These are phyloP conservation scores for Dendrolimus houi DNA, from an alignment of 2,888 invertebrate species.

Conservation along the genomic window DNA sequence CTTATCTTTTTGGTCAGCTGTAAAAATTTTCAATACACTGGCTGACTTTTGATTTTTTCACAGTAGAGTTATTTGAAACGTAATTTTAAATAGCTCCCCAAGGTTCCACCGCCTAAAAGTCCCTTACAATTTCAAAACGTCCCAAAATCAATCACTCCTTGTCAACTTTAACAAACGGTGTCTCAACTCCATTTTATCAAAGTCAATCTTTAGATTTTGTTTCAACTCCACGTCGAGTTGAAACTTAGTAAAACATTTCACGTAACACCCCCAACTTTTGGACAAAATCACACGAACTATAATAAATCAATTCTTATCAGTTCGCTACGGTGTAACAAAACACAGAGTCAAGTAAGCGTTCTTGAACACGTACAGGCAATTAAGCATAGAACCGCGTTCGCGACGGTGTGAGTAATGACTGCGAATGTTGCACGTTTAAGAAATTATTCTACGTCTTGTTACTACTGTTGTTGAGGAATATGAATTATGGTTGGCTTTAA, in stretches of 20 bases:
- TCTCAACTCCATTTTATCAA: neutral
- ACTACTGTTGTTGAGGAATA: neutral
- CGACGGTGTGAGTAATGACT: slow-evolving; percentile 4
- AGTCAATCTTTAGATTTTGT: neutral
- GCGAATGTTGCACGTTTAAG: neutral
- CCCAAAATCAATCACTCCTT: neutral
- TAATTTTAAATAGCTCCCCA: no score
- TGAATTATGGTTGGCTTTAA: neutral
- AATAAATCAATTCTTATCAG: neutral
- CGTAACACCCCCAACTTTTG: slow-evolving; percentile 8
- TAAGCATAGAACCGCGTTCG: slow-evolving; percentile 2
- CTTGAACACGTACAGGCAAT: slow-evolving; percentile 3
- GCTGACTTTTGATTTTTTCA: no score
- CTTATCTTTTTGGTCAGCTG: no score
- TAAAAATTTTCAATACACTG: no score
- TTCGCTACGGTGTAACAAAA: slow-evolving; percentile 2
- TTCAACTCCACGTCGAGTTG: neutral
- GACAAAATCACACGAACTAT: neutral
- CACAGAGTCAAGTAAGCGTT: neutral
- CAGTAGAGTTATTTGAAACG: no score
- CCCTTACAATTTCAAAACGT: neutral
- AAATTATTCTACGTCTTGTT: neutral
- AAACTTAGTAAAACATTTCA: neutral
- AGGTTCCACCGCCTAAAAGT: no score
- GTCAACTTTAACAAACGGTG: neutral